Base-by-base conservation (phyloP, 2,888 invertebrate genomes). In the Mimachlamys varia region DNA sequence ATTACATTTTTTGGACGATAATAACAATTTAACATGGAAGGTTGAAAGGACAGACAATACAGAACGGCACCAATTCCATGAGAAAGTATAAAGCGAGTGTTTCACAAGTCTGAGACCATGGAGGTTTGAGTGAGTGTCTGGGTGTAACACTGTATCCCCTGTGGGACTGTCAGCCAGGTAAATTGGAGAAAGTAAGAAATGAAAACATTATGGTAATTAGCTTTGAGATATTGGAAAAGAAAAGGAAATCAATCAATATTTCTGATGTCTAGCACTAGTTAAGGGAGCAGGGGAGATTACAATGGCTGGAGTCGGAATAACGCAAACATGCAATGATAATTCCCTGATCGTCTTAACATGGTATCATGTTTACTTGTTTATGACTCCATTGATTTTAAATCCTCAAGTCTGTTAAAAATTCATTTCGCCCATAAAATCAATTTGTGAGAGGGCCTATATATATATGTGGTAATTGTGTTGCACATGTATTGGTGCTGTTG, bases 161-260 rank as follows among this genome's bases (percentile, higher is more conserved):
- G 12, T 27, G 76, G 76, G 76, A 76, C 76, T 13, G 76, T 7
- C 5, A 27, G 76, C 76, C 76, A 76, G 76, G 76, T 76, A 76
- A 76, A 76, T 76, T 76, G 76, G 76, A 76, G 76, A 76, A 76
- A 76, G 76, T 76, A 76, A 76, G 76, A 76, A 76, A 76, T 33
- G 76, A 33, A 76, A 76, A 76, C 76, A 76, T 76, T 76, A 76
- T 76, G 76, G 76, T 76, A 76, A 76, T 76, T 76, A 76, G 76
- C 76, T 76, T 76, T 76, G 76, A 76, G 76, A 76, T 76, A 76
- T 76, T 76, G 76, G 76, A 76, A 76, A 76, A 76, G 76, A 76
- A 76, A 76, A 76, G 76, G 13, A 22, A 58, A 58, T 58, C 58
- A 58, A 76, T 76, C 76, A 33, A 76, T 76, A 33, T 7, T 22